phyloP scores from a whole-genome alignment of 1,140 invertebrate species.

The Apocrypta bakeri region DNA sequence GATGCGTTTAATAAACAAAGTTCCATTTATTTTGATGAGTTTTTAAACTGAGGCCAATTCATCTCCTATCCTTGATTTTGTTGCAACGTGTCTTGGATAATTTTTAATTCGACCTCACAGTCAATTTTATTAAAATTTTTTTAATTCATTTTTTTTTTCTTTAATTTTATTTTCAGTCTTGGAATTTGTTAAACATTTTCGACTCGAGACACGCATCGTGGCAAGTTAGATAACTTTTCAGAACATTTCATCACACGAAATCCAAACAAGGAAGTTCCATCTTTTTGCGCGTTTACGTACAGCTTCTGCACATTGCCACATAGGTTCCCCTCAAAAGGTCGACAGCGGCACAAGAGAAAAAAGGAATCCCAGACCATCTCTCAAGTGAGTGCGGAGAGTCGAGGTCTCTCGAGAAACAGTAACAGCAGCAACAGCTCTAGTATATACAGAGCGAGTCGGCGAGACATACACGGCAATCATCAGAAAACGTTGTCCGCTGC shows the following conservation, averaged over 20 bases:
- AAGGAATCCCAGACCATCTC: not conserved
- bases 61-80: constrained; percentile 2
- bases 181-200: not conserved
- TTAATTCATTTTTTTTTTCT: not conserved
- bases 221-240: not conserved
- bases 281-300: not conserved
- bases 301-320: not conserved
- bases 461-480: constrained; percentile 10
- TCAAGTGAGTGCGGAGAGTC: not conserved
- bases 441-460: not conserved
- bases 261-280: not conserved
- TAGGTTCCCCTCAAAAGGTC: not conserved
- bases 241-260: not conserved
- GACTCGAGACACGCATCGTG: not conserved
- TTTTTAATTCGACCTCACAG: not conserved
- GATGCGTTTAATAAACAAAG: constrained; percentile 35
- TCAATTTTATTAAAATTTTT: not conserved
- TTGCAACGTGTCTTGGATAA: not conserved
- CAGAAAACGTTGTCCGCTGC: constrained; percentile 20
- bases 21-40: constrained; percentile 31
- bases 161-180: not conserved
- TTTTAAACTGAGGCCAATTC: not conserved
- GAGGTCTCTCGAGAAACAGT: not conserved
- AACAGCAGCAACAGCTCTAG: not conserved
- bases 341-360: not conserved